These are phyloP conservation scores for Odobenus rosmarus DNA, from an alignment of 2,113 vertebrate genomes.

Conservation along the genomic window DNA sequence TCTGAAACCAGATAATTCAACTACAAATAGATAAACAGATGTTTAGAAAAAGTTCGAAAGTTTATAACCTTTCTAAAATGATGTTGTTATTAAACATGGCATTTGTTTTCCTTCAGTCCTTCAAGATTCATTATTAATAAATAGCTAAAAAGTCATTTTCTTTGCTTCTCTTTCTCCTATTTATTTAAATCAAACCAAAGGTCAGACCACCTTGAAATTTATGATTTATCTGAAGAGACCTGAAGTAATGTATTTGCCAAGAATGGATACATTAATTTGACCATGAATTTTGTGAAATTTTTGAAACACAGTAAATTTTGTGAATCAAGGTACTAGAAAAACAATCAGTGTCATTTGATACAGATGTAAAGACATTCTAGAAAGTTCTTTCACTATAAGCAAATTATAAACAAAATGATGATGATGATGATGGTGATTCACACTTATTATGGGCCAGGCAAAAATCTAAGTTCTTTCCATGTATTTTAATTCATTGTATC, in stretches of 20 bases:
- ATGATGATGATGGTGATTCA: neutral
- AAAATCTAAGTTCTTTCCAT: neutral
- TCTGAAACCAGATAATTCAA: neutral
- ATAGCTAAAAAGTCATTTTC: neutral
- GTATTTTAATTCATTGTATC: neutral
- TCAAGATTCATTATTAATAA: neutral
- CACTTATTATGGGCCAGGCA: neutral
- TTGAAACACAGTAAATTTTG: neutral
- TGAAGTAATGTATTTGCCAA: neutral
- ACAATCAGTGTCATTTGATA: neutral
- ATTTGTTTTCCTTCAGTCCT: constrained; percentile 9
- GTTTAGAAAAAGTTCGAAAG: neutral
- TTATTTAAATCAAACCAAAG: neutral
- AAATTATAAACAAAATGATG: neutral
- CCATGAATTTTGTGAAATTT: neutral
- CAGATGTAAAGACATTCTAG: neutral
- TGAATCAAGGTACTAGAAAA: neutral
- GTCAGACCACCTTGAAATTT: neutral
- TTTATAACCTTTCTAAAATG: neutral
- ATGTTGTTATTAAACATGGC: neutral
- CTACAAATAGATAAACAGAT: neutral
- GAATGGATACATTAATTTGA: neutral
- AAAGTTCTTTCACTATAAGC: neutral
- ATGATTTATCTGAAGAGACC: neutral
- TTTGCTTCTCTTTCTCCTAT: neutral